Evolutionary conservation across 2,797 vertebrate species (phyloP).

Genomic region (Ptychobarbus kaznakovi): DNA sequence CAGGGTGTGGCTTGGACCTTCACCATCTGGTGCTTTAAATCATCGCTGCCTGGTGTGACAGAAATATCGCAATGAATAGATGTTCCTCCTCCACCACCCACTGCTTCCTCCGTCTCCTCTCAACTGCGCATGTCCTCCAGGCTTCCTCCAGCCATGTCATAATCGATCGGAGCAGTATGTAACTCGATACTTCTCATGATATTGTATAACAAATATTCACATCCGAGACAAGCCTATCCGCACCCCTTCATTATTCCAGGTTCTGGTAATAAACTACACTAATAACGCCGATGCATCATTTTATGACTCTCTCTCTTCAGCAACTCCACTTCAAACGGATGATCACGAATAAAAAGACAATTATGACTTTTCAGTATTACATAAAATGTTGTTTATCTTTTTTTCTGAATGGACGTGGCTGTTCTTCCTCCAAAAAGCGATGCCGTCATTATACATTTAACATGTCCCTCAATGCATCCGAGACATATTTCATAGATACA

Average conservation of each 20-base stretch:
- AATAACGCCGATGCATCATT: not conserved
- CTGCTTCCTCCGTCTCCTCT: conserved; percentile 14
- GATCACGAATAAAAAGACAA: not conserved
- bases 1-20: conserved; percentile 44
- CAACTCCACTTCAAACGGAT: not conserved
- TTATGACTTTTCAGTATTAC: not conserved
- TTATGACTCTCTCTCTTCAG: not conserved
- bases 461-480: not conserved
- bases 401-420: not conserved
- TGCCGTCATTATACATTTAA: not conserved
- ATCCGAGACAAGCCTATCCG: not conserved
- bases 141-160: not conserved
- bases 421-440: not conserved
- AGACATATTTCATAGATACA: not conserved
- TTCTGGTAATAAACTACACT: not conserved
- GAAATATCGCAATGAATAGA: conserved; percentile 27
- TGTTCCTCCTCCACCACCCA: not conserved
- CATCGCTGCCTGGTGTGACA: conserved; percentile 21
- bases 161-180: not conserved
- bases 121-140: conserved; percentile 20
- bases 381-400: not conserved
- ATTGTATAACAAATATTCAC: not conserved
- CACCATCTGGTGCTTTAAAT: not conserved
- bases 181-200: not conserved
- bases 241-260: not conserved